These are phyloP conservation scores for Drosophila kikkawai DNA, from an alignment of 1,140 invertebrate genomes.

Conservation along the genomic window DNA sequence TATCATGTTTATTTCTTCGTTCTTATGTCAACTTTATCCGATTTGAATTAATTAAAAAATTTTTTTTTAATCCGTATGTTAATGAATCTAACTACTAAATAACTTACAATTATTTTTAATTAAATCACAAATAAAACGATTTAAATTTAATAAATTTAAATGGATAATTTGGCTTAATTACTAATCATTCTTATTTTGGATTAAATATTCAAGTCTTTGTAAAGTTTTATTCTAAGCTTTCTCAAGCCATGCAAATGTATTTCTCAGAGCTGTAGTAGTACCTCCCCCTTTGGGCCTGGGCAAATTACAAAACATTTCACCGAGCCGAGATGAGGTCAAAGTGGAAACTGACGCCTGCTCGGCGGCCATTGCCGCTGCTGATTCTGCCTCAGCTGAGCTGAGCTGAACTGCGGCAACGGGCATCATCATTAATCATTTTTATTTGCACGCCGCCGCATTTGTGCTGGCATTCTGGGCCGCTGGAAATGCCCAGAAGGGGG, in stretches of 20 bases:
- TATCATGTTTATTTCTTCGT: too few relatives aligned
- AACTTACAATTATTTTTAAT: too few relatives aligned
- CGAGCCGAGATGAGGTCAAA: slow-evolving; percentile 41
- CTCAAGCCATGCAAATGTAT: neutral
- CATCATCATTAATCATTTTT: slow-evolving; percentile 85
- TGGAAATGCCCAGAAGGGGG: slow-evolving; percentile 64
- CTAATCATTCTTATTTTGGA: neutral
- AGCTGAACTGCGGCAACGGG: slow-evolving; percentile 59
- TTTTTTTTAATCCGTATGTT: too few relatives aligned
- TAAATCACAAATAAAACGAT: too few relatives aligned
- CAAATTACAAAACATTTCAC: slow-evolving; percentile 30
- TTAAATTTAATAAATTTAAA: too few relatives aligned
- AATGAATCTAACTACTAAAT: too few relatives aligned
- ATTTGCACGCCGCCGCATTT: slow-evolving; percentile 83
- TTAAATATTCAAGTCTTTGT: neutral
- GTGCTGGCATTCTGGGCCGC: slow-evolving; percentile 71
- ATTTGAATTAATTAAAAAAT: too few relatives aligned
- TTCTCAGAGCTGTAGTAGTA: too few relatives aligned
- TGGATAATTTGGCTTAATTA: too few relatives aligned
- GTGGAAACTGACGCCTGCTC: slow-evolving; percentile 64
- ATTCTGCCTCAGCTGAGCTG: slow-evolving; percentile 47
- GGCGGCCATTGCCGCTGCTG: slow-evolving; percentile 65
- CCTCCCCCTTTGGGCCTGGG: neutral
- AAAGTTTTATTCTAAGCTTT: neutral
- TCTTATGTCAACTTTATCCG: too few relatives aligned